phyloP scores from a whole-genome alignment of 2,797 vertebrate genomes.

The Galago senegalensis region DNA sequence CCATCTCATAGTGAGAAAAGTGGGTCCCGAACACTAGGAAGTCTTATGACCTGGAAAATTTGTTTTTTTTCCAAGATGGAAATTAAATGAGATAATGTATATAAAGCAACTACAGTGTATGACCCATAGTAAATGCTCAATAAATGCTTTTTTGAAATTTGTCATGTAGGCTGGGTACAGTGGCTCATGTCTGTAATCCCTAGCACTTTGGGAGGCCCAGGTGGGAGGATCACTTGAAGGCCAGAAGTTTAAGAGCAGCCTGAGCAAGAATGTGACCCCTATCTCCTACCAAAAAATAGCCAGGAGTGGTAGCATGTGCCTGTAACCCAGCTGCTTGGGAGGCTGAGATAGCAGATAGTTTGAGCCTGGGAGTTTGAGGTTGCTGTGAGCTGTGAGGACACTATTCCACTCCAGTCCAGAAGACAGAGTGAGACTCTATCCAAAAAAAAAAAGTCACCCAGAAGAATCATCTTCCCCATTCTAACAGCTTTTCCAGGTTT shows the following conservation, averaged over 20 bases:
- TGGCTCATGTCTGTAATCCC: background rate
- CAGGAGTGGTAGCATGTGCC: background rate
- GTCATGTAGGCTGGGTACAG: background rate
- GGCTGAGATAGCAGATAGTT: background rate
- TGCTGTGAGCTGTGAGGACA: background rate
- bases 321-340: background rate
- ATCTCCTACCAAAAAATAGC: background rate
- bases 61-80: background rate
- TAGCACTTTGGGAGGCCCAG: background rate
- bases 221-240: background rate
- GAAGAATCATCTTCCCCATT: background rate
- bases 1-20: background rate
- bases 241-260: background rate
- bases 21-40: background rate
- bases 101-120: background rate
- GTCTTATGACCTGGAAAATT: background rate
- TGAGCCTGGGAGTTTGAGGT: background rate
- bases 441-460: background rate
- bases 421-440: background rate
- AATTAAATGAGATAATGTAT: background rate
- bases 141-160: background rate
- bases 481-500: background rate
- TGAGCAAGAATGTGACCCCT: background rate
- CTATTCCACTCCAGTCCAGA: background rate
- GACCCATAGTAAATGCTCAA: slow-evolving; percentile 16